Percentiles rank a stretch among this genome's conserved stretches.
Evolutionary conservation across 2,888 invertebrate genomes (phyloP).

Genomic region (Drosophila anomelani): DNA sequence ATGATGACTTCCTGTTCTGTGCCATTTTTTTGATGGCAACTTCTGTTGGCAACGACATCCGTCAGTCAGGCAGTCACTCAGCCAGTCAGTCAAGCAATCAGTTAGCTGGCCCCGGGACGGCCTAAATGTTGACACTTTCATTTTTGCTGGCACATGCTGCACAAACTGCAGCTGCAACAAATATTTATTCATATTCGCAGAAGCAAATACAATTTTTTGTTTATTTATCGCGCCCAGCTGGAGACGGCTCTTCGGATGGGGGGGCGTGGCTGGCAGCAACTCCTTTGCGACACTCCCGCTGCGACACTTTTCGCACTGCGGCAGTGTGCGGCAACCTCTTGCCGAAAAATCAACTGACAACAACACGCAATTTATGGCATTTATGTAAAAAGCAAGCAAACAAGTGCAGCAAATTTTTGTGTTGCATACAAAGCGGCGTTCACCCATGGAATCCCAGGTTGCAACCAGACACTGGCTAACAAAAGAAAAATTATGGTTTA

Average conservation of each 20-base stretch:
- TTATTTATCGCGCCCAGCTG: constrained; percentile 42
- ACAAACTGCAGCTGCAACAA: constrained; percentile 48
- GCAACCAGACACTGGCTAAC: constrained; percentile 10
- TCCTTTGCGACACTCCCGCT: constrained; percentile 38
- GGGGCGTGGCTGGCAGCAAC: constrained; percentile 15
- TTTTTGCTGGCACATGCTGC: constrained; percentile 33
- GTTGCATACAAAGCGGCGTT: constrained; percentile 57
- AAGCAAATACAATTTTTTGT: constrained; percentile 47
- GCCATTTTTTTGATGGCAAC: constrained; percentile 28
- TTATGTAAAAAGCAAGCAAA: constrained; percentile 48
- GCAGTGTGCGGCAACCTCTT: constrained; percentile 26
- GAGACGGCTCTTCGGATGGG: constrained; percentile 8
- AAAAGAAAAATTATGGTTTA: not conserved
- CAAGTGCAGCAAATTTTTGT: constrained; percentile 43
- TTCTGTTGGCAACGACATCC: constrained; percentile 49
- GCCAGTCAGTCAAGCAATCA: constrained; percentile 40
- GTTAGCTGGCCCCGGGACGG: constrained; percentile 35
- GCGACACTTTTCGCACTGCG: constrained; percentile 49
- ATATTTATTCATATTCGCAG: constrained; percentile 63
- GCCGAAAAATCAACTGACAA: constrained; percentile 53
- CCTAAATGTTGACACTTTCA: constrained; percentile 61
- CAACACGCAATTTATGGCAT: constrained; percentile 67
- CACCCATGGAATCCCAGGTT: constrained; percentile 12
- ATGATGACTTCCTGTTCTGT: constrained; percentile 33
- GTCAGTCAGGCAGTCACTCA: constrained; percentile 35